Percentiles rank a stretch among this genome's conserved stretches.
Conservation (phyloP, 1,140 invertebrate species). For the Papilio aristodemus region DNA sequence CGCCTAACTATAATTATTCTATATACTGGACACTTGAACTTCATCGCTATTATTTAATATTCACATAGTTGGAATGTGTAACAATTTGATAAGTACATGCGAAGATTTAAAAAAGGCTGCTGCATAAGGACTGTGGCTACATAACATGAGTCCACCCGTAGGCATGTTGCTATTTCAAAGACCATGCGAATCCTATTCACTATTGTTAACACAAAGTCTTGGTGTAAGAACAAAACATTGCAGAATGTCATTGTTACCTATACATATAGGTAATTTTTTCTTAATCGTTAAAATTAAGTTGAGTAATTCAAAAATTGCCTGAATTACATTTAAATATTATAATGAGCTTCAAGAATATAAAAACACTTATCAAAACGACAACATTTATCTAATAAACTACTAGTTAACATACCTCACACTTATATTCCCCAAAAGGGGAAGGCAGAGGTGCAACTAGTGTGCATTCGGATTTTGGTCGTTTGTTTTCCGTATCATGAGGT, state of each 20-base stretch:
- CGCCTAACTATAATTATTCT: no score
- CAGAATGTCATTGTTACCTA: slow-evolving; percentile 14
- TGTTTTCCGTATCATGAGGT: no score
- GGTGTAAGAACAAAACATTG: slow-evolving; percentile 4
- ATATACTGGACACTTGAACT: no score
- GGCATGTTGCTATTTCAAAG: slow-evolving; percentile 6
- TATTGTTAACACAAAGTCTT: slow-evolving; percentile 32
- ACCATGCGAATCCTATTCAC: slow-evolving; percentile 29
- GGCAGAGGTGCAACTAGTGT: no score
- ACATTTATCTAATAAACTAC: no score
- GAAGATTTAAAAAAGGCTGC: slow-evolving; percentile 4
- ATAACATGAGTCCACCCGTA: slow-evolving; percentile 1
- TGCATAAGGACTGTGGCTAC: slow-evolving; percentile 8
- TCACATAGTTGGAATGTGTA: no score
- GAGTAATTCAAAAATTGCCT: background rate
- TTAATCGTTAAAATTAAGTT: background rate
- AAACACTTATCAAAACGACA: no score
- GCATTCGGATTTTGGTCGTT: no score
- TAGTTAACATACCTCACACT: no score
- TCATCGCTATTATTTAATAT: no score
- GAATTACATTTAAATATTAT: background rate
- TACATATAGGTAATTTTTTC: slow-evolving; percentile 2
- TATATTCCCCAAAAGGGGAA: no score
- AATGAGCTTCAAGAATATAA: no score
- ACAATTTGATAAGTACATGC: background rate